These are phyloP conservation scores for Leguminivora glycinivorella DNA, from an alignment of 1,140 invertebrate genomes.

Conservation along the genomic window DNA sequence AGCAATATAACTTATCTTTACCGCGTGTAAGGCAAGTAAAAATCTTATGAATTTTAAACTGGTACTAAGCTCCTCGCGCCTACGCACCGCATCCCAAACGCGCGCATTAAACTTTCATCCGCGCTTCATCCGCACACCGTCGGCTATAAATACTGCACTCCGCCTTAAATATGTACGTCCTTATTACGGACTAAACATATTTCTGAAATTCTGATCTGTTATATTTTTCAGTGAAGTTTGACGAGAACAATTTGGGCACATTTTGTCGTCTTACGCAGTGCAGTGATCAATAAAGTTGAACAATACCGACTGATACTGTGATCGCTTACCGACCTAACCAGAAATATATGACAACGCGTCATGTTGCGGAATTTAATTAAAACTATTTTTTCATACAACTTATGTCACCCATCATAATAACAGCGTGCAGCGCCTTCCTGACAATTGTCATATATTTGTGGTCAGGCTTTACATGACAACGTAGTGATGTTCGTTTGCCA, in stretches of 20 bases:
- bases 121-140: neutral
- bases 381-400: no score
- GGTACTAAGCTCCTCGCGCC: neutral
- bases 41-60: slow-evolving; percentile 11
- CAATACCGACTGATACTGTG: no score
- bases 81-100: neutral
- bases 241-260: neutral
- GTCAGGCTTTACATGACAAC: no score
- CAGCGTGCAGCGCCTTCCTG: no score
- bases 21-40: neutral
- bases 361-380: no score
- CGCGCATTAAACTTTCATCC: neutral
- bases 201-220: neutral
- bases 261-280: no score
- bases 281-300: no score
- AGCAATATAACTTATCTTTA: neutral
- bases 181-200: neutral
- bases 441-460: no score
- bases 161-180: neutral
- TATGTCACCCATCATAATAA: no score
- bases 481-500: no score
- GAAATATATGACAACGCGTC: no score
- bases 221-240: neutral
- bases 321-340: no score
- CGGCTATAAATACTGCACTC: neutral